Conservation (phyloP, 2,888 invertebrate genomes). For the Euspilapteryx auroguttella region DNA sequence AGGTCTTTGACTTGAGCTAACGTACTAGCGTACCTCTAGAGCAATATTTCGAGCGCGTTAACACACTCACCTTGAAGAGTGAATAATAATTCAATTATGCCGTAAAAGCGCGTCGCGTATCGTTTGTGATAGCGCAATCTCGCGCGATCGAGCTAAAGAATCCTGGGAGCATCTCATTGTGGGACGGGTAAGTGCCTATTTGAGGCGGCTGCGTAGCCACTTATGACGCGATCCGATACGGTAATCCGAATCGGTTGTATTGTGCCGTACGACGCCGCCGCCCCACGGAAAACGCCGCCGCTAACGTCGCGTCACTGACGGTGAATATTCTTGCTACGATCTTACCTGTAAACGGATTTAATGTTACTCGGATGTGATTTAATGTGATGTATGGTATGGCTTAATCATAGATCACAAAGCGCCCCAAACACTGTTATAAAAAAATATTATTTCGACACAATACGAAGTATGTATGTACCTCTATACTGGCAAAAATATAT, state of each 20-base stretch:
- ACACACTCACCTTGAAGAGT: conserved; percentile 9
- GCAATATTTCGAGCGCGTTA: conserved; percentile 1
- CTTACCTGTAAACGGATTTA: conserved; percentile 44
- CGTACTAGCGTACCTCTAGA: neutral
- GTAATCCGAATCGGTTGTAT: conserved; percentile 42
- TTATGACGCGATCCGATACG: conserved; percentile 40
- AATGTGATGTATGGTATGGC: no score
- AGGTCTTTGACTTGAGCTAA: conserved; percentile 2
- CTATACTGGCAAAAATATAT: no score
- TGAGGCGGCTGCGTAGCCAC: conserved; percentile 35
- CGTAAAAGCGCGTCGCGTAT: conserved; percentile 34
- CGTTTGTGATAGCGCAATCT: conserved; percentile 40
- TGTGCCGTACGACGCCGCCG: conserved; percentile 18
- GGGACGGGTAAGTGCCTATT: conserved; percentile 46
- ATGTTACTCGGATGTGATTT: conserved; percentile 46
- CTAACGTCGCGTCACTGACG: no score
- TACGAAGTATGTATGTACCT: no score
- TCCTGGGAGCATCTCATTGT: conserved; percentile 43
- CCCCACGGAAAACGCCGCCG: no score
- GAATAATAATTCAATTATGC: conserved; percentile 46
- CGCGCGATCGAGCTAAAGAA: conserved; percentile 35
- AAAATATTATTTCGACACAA: no score
- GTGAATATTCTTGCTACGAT: no score
- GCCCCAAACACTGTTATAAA: no score
- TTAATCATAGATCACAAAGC: no score